Evolutionary conservation across 2,113 vertebrate genomes (phyloP), one percentile per base, ranked within the genome.

Genomic region (Clupea harengus): DNA sequence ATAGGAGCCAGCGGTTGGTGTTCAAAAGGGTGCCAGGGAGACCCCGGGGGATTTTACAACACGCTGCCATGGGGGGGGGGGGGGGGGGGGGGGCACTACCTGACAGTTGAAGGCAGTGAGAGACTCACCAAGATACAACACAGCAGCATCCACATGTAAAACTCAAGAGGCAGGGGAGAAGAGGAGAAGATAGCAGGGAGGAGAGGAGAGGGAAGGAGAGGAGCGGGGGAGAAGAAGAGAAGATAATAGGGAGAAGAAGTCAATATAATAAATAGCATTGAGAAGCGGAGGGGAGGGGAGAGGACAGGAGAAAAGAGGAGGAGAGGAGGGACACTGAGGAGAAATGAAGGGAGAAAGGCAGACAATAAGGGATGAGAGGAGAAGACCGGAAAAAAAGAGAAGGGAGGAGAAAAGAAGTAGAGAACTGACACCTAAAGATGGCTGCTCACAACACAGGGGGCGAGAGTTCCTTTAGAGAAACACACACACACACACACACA

Each of bases 11-110:
- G 22, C 18, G 57, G 28, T 32, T 78, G 22, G 46, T 54, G 52
- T 83, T 86, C 45, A 25, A 44, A 86, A 67, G 81, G 87, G 82
- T 44, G 15, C 84, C 45, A 54, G 57, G 87, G 32, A 67, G 54
- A 84, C 39, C 80, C 13, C 15, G 46, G 78, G 78, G 84, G 45
- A 80, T 39, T 54, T 86, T 50, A 82, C 85, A 45, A 45, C 57
- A 46, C 81, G 44, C 46, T 86, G 82, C 72, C 82, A 84, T 44
- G 72, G 78, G 85, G 57, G 72, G 11, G 28, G 28, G 4, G 0
- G 67, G 20, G 10, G 67, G 67, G 25, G 25, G 67, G 67, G 25
- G 67, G 20, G 20, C 7, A 6, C 60, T 64, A 6, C n/a, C 60
- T 64, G 60, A 64, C 22, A 64, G 60, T 25, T 6, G 60, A 22